A percentile compares a stretch with the other conserved stretches of the same genome.
Evolutionary conservation across 2,797 vertebrate genomes (phyloP).

Genomic region (Naso thynnoides): DNA sequence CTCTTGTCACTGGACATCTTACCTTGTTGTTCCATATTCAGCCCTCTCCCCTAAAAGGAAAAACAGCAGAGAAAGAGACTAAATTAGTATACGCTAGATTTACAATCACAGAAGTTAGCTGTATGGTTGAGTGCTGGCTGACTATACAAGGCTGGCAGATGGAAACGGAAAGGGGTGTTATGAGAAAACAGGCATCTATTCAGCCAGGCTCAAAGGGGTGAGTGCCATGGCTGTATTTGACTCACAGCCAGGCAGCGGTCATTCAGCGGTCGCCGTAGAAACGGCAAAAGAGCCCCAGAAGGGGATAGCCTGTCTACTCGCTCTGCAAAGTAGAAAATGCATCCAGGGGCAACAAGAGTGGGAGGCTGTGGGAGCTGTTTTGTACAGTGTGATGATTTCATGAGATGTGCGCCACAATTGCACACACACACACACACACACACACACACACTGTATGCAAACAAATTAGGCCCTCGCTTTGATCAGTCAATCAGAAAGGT

Average conservation of each 20-base stretch:
- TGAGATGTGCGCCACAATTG: conserved; percentile 37
- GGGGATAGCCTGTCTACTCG: conserved; percentile 62
- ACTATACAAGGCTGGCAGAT: conserved; percentile 75
- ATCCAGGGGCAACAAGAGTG: conserved; percentile 71
- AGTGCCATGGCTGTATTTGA: conserved; percentile 75
- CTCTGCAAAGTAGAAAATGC: conserved; percentile 64
- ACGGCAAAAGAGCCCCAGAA: conserved; percentile 77
- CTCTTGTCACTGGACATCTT: conserved; percentile 76
- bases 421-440: conserved; percentile 5
- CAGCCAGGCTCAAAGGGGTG: conserved; percentile 74
- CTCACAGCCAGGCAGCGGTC: conserved; percentile 76
- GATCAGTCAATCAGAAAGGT: conserved; percentile 59
- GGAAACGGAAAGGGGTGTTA: conserved; percentile 75
- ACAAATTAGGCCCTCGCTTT: conserved; percentile 44
- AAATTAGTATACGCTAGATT: conserved; percentile 62
- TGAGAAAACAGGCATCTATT: conserved; percentile 79
- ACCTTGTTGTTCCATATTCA: conserved; percentile 95
- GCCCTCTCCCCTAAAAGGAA: conserved; percentile 90
- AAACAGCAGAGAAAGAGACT: conserved; percentile 51
- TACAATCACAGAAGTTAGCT: conserved; percentile 62
- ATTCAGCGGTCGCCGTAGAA: conserved; percentile 83
- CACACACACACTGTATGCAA: conserved; percentile 27
- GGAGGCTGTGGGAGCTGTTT: conserved; percentile 53
- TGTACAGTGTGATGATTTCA: conserved; percentile 60
- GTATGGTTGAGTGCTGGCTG: conserved; percentile 65